Evolutionary conservation across 2,113 vertebrate species (phyloP).

Genomic region (Leucopternis melanops): DNA sequence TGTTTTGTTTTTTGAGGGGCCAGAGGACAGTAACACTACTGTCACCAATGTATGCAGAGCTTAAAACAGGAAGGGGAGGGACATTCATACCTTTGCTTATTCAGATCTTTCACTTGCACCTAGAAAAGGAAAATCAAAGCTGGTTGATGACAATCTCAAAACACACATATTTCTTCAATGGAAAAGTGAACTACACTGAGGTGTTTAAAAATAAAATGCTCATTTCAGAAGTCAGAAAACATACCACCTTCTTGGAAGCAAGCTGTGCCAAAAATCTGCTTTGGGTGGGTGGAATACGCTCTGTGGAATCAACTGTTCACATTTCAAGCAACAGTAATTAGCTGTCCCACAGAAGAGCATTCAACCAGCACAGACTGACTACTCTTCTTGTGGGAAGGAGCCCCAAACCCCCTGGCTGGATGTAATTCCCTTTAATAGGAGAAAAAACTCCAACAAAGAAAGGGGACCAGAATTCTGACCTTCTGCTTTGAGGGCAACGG

Average conservation of each 20-base stretch:
- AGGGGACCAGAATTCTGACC: neutral
- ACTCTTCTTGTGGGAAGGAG: neutral
- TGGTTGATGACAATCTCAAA: neutral
- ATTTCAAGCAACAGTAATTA: neutral
- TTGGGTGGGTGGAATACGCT: neutral
- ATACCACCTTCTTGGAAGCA: neutral
- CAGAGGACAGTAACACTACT: neutral
- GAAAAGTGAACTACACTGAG: neutral
- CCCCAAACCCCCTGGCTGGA: neutral
- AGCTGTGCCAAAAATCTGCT: slow-evolving; percentile 9
- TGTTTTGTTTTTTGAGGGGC: neutral
- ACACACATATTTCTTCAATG: neutral
- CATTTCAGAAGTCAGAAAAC: neutral
- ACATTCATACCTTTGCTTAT: neutral
- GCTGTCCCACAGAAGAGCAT: neutral
- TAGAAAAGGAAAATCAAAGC: neutral
- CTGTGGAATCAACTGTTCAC: neutral
- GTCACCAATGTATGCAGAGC: neutral
- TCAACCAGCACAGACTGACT: neutral
- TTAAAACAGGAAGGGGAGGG: neutral
- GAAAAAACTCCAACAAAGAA: neutral
- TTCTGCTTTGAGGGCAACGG: neutral
- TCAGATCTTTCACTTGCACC: neutral
- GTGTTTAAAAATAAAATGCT: neutral
- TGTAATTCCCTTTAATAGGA: neutral